A percentile compares a stretch with the other conserved stretches of the same genome.
phyloP scores from a whole-genome alignment of 2,888 invertebrate genomes.

The Troilus luridus region DNA sequence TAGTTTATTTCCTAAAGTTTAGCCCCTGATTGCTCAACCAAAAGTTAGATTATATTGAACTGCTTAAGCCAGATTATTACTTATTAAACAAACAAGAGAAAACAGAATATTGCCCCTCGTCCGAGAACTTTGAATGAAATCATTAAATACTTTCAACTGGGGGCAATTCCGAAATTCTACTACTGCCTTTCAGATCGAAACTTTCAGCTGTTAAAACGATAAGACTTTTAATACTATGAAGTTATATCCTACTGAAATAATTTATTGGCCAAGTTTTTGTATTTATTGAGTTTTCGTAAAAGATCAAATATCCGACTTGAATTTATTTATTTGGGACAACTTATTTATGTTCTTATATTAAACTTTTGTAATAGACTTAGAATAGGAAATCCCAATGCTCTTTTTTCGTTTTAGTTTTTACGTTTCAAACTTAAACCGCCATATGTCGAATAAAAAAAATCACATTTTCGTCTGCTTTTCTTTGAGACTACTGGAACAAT shows the following conservation, averaged over 20 bases:
- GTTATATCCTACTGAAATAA: not conserved
- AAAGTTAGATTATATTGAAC: constrained; percentile 35
- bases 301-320: not conserved
- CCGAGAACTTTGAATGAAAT: not conserved
- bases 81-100: constrained; percentile 22
- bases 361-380: too few relatives aligned
- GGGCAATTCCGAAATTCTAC: not conserved
- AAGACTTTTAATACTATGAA: not conserved
- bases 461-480: too few relatives aligned
- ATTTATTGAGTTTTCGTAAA: not conserved
- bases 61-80: constrained; percentile 19
- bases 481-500: too few relatives aligned
- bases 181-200: not conserved
- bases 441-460: too few relatives aligned
- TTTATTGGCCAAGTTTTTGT: not conserved
- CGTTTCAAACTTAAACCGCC: too few relatives aligned
- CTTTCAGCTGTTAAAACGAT: not conserved
- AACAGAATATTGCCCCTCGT: not conserved
- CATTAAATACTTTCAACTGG: not conserved
- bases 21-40: not conserved
- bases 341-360: not conserved
- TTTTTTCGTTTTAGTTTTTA: too few relatives aligned
- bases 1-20: not conserved
- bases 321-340: not conserved
- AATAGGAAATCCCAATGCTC: too few relatives aligned